phyloP scores from a whole-genome alignment of 2,113 vertebrate species.

The Helogale parvula region DNA sequence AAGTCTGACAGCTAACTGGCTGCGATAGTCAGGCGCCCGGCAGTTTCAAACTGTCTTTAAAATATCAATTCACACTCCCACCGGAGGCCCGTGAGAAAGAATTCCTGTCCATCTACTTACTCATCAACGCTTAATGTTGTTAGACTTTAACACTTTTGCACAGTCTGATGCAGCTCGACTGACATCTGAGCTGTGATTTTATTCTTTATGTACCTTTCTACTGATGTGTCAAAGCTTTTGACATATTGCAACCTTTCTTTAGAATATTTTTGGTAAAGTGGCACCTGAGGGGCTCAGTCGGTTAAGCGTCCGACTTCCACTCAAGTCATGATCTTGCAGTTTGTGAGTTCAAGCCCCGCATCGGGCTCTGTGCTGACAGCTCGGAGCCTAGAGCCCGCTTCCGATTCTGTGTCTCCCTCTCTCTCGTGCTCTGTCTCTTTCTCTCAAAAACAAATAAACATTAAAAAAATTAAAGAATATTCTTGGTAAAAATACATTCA shows the following conservation, averaged over 20 bases:
- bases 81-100: neutral
- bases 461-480: neutral
- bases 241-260: neutral
- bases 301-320: no score
- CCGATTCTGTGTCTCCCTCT: no score
- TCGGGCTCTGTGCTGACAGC: no score
- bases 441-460: no score
- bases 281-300: no score
- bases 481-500: neutral
- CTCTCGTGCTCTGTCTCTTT: no score
- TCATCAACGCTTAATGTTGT: neutral
- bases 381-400: no score
- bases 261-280: neutral
- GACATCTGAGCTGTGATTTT: neutral
- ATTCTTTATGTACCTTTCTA: neutral
- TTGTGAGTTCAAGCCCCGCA: fast-evolving
- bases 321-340: no score
- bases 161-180: neutral
- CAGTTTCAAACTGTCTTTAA: neutral
- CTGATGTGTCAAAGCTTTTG: neutral
- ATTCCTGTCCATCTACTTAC: fast-evolving
- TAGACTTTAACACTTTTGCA: neutral
- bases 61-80: fast-evolving
- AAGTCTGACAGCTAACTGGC: no score
- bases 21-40: no score